A percentile compares a stretch with the other conserved stretches of the same genome.
Conservation (phyloP, 2,113 vertebrate species). For the Vombatus ursinus region DNA sequence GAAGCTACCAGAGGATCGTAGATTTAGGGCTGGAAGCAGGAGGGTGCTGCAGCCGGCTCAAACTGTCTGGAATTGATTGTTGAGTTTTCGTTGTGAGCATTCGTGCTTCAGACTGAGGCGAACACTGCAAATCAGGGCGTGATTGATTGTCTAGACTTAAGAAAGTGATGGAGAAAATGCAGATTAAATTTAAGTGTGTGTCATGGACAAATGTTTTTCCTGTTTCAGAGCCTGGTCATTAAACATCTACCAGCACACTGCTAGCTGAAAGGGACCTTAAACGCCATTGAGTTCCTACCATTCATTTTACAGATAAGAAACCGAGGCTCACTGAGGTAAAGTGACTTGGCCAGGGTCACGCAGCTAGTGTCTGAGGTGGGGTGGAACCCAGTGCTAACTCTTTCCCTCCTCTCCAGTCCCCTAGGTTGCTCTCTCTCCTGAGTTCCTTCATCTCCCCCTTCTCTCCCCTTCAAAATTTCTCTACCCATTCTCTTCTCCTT, state of each 20-base stretch:
- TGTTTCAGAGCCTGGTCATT: not conserved
- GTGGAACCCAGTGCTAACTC: not conserved
- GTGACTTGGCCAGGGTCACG: not conserved
- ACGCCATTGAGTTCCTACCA: not conserved
- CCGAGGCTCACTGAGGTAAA: not conserved
- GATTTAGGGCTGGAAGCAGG: not conserved
- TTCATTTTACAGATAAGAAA: slow-evolving; percentile 8
- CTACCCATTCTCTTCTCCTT: not conserved
- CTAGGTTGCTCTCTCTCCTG: not conserved
- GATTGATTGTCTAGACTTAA: not conserved
- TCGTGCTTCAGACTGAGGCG: not conserved
- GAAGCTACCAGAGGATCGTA: not conserved
- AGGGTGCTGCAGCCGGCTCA: not conserved
- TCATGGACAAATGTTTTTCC: not conserved
- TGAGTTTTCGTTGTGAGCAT: not conserved
- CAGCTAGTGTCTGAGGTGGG: not conserved
- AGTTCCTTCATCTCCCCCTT: not conserved
- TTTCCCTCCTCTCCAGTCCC: not conserved
- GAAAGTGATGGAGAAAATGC: not conserved
- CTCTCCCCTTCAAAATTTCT: not conserved
- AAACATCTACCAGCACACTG: not conserved
- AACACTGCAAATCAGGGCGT: not conserved
- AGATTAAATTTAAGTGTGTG: not conserved
- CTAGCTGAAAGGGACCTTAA: not conserved
- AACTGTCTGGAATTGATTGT: not conserved